phyloP scores from a whole-genome alignment of 2,113 vertebrate species.

The Theropithecus gelada region DNA sequence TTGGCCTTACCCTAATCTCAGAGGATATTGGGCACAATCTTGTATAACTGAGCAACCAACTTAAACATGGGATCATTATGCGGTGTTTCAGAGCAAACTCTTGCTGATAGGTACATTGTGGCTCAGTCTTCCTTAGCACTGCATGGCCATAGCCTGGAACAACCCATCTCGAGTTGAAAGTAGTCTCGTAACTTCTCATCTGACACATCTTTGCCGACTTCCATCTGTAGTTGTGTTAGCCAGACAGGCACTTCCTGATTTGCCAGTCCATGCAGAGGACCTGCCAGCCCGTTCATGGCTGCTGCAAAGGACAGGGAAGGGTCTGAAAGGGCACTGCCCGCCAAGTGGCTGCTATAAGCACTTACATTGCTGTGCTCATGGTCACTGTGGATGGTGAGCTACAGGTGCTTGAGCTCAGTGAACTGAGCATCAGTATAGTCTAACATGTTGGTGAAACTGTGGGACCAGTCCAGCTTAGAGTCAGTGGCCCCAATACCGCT shows the following conservation, averaged over 20 bases:
- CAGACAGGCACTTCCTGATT: slow-evolving; percentile 98
- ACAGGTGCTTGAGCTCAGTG: slow-evolving; percentile 97
- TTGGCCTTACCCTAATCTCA: slow-evolving; percentile 98
- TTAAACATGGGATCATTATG: slow-evolving; percentile 95
- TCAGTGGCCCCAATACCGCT: slow-evolving; percentile 97
- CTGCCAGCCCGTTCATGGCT: slow-evolving; percentile 96
- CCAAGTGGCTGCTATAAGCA: slow-evolving; percentile 95
- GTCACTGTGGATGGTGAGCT: slow-evolving; percentile 97
- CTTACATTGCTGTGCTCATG: slow-evolving; percentile 97
- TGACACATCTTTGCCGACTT: slow-evolving; percentile 94
- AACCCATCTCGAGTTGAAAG: slow-evolving; percentile 97
- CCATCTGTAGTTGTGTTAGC: slow-evolving; percentile 95
- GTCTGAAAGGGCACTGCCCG: slow-evolving; percentile 97
- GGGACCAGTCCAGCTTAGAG: slow-evolving; percentile 94
- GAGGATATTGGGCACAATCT: slow-evolving; percentile 95
- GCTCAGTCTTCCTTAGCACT: slow-evolving; percentile 95
- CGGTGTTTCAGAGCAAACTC: slow-evolving; percentile 96
- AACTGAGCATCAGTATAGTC: slow-evolving; percentile 94
- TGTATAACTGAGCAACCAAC: slow-evolving; percentile 95
- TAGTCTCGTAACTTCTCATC: slow-evolving; percentile 95
- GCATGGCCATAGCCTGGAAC: slow-evolving; percentile 96
- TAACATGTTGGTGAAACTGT: slow-evolving; percentile 99
- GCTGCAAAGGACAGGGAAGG: slow-evolving; percentile 96
- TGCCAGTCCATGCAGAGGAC: slow-evolving; percentile 95
- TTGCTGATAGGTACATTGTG: slow-evolving; percentile 93